A percentile compares a stretch with the other conserved stretches of the same genome.
These are phyloP conservation scores for Acanthopleura granulata DNA, from an alignment of 2,888 invertebrate species.

Conservation along the genomic window DNA sequence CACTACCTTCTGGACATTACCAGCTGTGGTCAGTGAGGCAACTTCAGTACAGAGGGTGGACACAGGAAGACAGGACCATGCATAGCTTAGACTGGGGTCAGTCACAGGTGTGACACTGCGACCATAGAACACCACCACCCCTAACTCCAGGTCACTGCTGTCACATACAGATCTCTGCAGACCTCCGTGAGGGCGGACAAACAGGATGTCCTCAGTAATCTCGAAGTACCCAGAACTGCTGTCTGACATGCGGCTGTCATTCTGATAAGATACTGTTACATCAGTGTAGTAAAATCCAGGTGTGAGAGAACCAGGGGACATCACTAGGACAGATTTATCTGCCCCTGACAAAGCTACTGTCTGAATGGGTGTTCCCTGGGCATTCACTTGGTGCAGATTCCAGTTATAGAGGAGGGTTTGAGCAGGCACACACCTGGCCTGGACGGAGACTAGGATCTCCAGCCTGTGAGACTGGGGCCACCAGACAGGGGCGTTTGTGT, in stretches of 20 bases:
- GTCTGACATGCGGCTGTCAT: slow-evolving; percentile 21
- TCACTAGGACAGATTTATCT: slow-evolving; percentile 24
- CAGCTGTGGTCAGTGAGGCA: background rate
- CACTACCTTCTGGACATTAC: background rate
- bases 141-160: slow-evolving; percentile 18
- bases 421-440: slow-evolving; percentile 30
- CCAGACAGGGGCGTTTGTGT: slow-evolving; percentile 21
- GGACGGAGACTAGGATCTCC: slow-evolving; percentile 23
- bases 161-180: slow-evolving; percentile 19
- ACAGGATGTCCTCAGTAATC: background rate
- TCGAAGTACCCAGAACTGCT: slow-evolving; percentile 25
- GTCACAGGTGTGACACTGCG: slow-evolving; percentile 26
- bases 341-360: background rate
- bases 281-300: slow-evolving; percentile 29
- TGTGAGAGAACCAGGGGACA: slow-evolving; percentile 21
- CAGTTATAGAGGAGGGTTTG: slow-evolving; percentile 27
- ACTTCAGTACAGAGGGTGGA: background rate
- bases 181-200: background rate
- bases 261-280: slow-evolving; percentile 26
- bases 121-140: slow-evolving; percentile 26
- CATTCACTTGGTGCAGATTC: slow-evolving; percentile 15
- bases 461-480: slow-evolving; percentile 22
- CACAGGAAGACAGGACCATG: slow-evolving; percentile 23
- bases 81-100: slow-evolving; percentile 19
- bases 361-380: background rate